Evolutionary conservation across 2,888 invertebrate genomes (phyloP), one percentile per base, ranked within the genome.

Genomic region (Eupeodes luniger): DNA sequence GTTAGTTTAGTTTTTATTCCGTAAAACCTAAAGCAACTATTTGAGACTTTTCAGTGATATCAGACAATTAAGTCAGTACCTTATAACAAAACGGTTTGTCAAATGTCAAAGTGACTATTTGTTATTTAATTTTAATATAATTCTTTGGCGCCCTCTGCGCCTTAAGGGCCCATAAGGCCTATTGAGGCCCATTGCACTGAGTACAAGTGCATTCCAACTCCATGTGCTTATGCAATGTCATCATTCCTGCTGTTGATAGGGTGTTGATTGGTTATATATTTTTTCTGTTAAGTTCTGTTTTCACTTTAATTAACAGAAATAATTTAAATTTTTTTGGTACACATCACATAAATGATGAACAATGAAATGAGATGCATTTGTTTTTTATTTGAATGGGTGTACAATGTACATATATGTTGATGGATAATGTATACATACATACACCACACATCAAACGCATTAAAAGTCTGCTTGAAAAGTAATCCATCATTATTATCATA

Each of bases 401-500:
- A 27, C 19, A 19, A 2, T 27, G 0, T 19, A 19, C 3, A 27
- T 27, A 27, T 3, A 27, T 81, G 5, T 4, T 78, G 77, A 87
- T 83, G 77, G 77, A 87, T 80, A 74, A 57, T 72, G 49, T 76
- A 53, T 79, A 9, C 14, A 53, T 79, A 9, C 14, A 44, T 27
- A 34, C 69, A 12, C n/a, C 7, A 51, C 14, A 67, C 4, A 59
- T 62, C 19, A n/a, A 74, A 80, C 72, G 76, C 86, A 80, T 77
- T 40, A 55, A 27, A 27, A 67, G 57, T 75, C 64, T 47, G 64
- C 66, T 75, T 79, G 51, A 57, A 79, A 67, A 69, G 19, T 44
- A 83, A 87, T 87, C 83, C 80, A 84, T 87, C 87, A 87, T 77
- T 84, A 81, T 81, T 84, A 77, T 83, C 72, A 36, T 40, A 19